Evolutionary conservation across 2,888 invertebrate species (phyloP).

Genomic region (Caenorhabditis afra): DNA sequence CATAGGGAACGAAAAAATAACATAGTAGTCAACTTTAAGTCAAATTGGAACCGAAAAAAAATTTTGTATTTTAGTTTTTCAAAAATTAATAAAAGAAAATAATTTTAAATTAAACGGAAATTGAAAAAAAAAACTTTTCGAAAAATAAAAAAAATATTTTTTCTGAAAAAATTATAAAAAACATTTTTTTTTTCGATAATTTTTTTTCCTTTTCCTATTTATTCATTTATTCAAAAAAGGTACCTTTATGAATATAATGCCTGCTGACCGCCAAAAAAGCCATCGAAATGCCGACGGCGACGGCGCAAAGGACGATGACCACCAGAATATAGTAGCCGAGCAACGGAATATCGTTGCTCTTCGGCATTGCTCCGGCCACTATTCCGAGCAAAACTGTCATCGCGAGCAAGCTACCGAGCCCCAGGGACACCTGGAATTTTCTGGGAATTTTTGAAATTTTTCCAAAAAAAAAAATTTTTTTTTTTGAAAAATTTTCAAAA

Average conservation of each 20-base stretch:
- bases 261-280: slow-evolving; percentile 72
- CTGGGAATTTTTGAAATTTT: slow-evolving; percentile 2
- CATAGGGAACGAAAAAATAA: too few species aligned
- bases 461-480: too few species aligned
- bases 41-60: too few species aligned
- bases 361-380: slow-evolving; percentile 78
- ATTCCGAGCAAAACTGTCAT: slow-evolving; percentile 77
- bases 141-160: too few species aligned
- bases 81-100: too few species aligned
- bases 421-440: slow-evolving; percentile 72
- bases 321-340: slow-evolving; percentile 77
- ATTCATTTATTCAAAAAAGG: too few species aligned
- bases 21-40: too few species aligned
- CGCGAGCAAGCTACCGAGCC: slow-evolving; percentile 73
- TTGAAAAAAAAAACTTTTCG: too few species aligned
- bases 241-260: slow-evolving; percentile 73
- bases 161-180: too few species aligned
- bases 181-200: not conserved
- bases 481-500: slow-evolving; percentile 1
- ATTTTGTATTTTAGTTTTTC: too few species aligned
- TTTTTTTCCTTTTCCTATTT: not conserved
- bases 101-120: too few species aligned
- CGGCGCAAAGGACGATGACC: slow-evolving; percentile 75
- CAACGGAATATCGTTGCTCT: slow-evolving; percentile 75
- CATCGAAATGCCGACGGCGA: slow-evolving; percentile 76